These are phyloP conservation scores for Carcharodon carcharias DNA, from an alignment of 2,797 vertebrate species.

Conservation along the genomic window DNA sequence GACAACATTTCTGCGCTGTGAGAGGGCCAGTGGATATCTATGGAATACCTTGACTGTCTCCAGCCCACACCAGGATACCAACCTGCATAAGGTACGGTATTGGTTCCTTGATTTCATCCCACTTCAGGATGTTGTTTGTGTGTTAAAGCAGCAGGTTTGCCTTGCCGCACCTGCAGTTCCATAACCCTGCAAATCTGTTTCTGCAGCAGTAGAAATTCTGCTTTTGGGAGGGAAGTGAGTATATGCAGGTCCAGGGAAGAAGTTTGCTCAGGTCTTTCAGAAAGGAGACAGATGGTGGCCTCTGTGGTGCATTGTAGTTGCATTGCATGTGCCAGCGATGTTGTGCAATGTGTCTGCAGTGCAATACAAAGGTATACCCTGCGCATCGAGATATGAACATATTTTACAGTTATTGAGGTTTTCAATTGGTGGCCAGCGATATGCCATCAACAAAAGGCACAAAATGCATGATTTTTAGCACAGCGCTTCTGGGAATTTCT, in stretches of 20 bases:
- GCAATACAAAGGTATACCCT: constrained; percentile 79
- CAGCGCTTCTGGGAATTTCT: not conserved
- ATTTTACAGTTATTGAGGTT: not conserved
- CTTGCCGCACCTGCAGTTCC: not conserved
- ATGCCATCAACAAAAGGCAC: not conserved
- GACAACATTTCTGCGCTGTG: constrained; percentile 71
- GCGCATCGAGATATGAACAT: constrained; percentile 43
- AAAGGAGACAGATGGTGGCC: constrained; percentile 58
- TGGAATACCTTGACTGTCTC: constrained; percentile 74
- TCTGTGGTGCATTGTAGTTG: constrained; percentile 99
- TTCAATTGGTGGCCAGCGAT: not conserved
- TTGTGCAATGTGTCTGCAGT: constrained; percentile 95
- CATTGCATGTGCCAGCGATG: constrained; percentile 85
- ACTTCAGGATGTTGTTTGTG: not conserved
- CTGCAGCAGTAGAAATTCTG: not conserved
- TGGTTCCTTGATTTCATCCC: not conserved
- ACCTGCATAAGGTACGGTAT: constrained; percentile 74
- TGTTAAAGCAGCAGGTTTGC: not conserved
- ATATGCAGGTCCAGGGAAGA: not conserved
- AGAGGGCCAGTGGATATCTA: constrained; percentile 80
- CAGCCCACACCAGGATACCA: constrained; percentile 57
- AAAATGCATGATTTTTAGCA: not conserved
- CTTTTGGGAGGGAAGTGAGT: constrained; percentile 30
- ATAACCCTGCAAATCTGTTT: not conserved
- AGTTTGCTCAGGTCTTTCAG: constrained; percentile 35